Evolutionary conservation across 2,888 invertebrate genomes (phyloP), one percentile per base, ranked within the genome.

Genomic region (Heliconius aoede): DNA sequence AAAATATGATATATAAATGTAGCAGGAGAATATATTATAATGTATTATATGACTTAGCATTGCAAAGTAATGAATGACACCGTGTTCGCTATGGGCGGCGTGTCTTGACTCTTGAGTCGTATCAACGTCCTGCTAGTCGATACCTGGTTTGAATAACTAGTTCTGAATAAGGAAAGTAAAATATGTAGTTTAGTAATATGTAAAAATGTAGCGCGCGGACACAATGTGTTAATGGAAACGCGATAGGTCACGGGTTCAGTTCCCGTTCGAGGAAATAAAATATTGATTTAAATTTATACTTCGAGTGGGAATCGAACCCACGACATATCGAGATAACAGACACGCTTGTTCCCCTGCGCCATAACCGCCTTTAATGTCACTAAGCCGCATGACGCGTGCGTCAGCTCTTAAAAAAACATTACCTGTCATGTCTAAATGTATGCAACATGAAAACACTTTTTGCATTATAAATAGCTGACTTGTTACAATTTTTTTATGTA

Each of bases 71-170:
- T 65, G 36, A 65, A 36, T 36, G 65, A 36, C 65, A 65, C 15
- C 65, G 36, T 24, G n/a, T 36, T 65, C 36, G 36, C 24, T 65
- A 36, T 65, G n/a, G 3, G 24, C 65, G 24, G 36, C 65, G 36
- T 65, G 65, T 2, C 1, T 24, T 36, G 36, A 13, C 4, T 36
- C 36, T 36, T 36, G 36, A 65, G 36, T 65, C 65, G 36, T 36
- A 36, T 65, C 36, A 15, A 24, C 65, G 24, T 65, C 65, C 36
- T 65, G 36, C 36, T 15, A 64, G 64, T 24, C 64, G 36, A 36
- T 64, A 65, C 64, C 36, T 65, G 64, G 32, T 65, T 24, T 36
- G 64, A 65, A 65, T 65, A 65, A 24, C 15, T 65, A 65, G 18
- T 40, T 55, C 46, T 46, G 21, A 21, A 46, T 46, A 46, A 46